Base-by-base conservation (phyloP, 2,797 vertebrate genomes). In the Cirrhinus molitorella region DNA sequence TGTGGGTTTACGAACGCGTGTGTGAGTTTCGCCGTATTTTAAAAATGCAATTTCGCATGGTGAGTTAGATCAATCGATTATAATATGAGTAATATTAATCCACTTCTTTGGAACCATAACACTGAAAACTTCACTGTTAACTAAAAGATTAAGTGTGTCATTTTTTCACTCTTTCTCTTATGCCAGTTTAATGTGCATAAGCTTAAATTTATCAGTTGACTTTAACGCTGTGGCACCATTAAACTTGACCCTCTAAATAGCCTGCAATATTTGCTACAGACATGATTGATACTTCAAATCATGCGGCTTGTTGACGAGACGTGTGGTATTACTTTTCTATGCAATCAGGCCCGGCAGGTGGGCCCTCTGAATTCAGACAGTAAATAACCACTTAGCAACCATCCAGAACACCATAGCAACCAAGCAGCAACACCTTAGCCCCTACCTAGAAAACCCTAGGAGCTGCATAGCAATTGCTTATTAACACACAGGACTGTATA, bases 11-110 rank as follows among this genome's bases (percentile, higher is more conserved):
- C 5, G 49, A 25, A 66, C 25, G 7, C 17, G 16, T 67, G 11
- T 63, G 7, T 37, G 34, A 76, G 57, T 83, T 71, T 66, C n/a
- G 51, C 21, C 0, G 10, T 55, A 78, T 77, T 28, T 74, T 4
- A 76, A 75, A 83, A 66, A n/a, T 23, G 5, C 3, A 8, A 77
- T 77, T 77, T 75, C 17, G 37, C 37, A 68, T 53, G 57, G 45
- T 5, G 70, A 74, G 59, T 53, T 66, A 2, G n/a, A 72, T 47
- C 28, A 51, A 82, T 83, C 47, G 34, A 55, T 75, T 83, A 43
- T 75, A 55, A 67, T 75, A 43, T 40, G 61, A 75, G 34, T 40
- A 31, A n/a, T 79, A 40, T 79, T 16, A 82, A 82, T 43, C 23
- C n/a, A 16, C 5, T 23, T 82, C 17, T 53, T 49, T 72, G 71